Evolutionary conservation across 2,113 vertebrate genomes (phyloP).

Genomic region (Eublepharis macularius): DNA sequence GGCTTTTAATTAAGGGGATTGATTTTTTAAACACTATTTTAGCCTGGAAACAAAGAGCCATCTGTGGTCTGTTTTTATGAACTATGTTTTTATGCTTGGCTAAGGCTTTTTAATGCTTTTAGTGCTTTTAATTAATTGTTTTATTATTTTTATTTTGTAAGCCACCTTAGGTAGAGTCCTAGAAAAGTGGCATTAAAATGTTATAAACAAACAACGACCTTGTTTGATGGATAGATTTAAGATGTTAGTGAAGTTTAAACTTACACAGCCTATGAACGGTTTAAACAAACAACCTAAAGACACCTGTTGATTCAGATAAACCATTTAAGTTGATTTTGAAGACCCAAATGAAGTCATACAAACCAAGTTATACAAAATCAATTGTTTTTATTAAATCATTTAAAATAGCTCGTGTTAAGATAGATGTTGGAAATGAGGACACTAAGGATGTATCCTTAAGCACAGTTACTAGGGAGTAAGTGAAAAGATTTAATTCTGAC

Average conservation of each 20-base stretch:
- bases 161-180: no score
- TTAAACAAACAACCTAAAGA: no score
- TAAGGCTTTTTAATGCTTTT: no score
- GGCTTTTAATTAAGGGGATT: no score
- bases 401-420: background rate
- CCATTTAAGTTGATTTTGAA: background rate
- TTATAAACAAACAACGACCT: background rate
- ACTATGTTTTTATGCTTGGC: no score
- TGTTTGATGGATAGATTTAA: background rate
- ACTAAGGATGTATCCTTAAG: background rate
- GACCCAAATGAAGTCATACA: background rate
- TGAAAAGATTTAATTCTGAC: background rate
- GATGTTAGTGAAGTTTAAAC: background rate
- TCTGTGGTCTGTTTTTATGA: no score
- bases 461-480: background rate
- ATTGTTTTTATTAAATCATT: background rate
- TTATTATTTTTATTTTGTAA: no score
- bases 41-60: no score
- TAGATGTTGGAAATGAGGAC: background rate
- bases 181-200: no score
- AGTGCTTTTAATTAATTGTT: no score
- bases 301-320: background rate
- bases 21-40: no score
- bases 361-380: background rate
- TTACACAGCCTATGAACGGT: background rate